These are phyloP conservation scores for Cyprinella venusta DNA, from an alignment of 2,797 vertebrate genomes.

Conservation along the genomic window DNA sequence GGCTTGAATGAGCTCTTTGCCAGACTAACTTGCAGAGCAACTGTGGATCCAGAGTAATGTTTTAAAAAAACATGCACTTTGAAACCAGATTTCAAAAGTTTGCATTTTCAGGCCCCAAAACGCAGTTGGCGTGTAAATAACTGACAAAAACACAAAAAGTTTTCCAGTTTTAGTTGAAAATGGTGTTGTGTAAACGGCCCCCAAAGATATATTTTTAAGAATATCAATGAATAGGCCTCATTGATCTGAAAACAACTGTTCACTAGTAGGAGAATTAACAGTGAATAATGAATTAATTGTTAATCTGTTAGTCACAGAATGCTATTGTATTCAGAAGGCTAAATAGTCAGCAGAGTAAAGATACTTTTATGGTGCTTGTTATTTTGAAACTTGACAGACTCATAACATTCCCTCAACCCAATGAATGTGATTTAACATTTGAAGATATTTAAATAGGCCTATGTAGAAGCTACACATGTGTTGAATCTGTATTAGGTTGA, in stretches of 20 bases:
- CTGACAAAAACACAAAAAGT: too few relatives aligned
- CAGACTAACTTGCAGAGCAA: too few relatives aligned
- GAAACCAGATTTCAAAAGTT: too few relatives aligned
- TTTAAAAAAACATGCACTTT: too few relatives aligned
- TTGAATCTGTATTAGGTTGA: background rate
- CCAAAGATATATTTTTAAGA: background rate
- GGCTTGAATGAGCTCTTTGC: too few relatives aligned
- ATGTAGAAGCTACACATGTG: background rate
- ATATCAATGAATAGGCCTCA: background rate
- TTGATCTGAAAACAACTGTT: background rate
- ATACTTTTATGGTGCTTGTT: background rate
- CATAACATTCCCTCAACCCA: background rate
- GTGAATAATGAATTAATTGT: background rate
- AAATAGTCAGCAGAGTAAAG: background rate
- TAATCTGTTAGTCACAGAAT: background rate
- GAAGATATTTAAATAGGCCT: background rate
- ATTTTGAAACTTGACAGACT: background rate
- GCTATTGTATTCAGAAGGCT: background rate
- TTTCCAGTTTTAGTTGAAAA: background rate
- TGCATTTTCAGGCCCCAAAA: too few relatives aligned
- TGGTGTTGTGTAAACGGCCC: background rate
- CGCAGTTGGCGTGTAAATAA: too few relatives aligned
- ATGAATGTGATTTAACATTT: background rate
- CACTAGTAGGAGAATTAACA: background rate
- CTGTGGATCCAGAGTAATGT: too few relatives aligned